Percentiles rank a stretch among this genome's conserved stretches.
Conservation (phyloP, 2,888 invertebrate genomes). For the Macrophya annulata region DNA sequence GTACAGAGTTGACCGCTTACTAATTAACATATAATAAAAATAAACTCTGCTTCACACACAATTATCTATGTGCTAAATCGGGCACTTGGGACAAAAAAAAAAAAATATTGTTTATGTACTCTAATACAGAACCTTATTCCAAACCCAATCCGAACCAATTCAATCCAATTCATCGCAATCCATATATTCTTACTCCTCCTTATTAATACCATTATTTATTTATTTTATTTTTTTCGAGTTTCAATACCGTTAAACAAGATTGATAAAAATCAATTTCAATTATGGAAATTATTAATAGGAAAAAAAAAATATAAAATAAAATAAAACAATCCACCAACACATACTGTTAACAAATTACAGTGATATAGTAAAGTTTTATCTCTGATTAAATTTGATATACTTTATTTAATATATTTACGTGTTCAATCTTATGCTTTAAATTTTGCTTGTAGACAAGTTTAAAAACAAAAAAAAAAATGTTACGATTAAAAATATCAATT, state of each 20-base stretch:
- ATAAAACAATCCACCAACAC: background rate
- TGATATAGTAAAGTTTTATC: background rate
- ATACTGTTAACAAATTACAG: background rate
- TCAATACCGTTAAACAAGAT: background rate
- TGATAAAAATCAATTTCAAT: background rate
- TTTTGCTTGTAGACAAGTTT: background rate
- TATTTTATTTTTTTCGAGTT: background rate
- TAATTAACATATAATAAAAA: background rate
- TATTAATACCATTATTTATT: background rate
- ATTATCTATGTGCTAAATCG: background rate
- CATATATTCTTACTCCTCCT: background rate
- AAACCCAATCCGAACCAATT: background rate
- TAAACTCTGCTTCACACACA: constrained; percentile 14
- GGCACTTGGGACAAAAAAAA: background rate
- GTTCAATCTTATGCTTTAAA: background rate
- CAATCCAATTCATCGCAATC: background rate
- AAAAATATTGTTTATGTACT: background rate
- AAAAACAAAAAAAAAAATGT: background rate
- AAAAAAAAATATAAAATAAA: background rate
- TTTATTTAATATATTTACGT: background rate
- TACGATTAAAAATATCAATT: background rate
- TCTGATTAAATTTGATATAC: background rate
- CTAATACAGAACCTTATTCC: background rate
- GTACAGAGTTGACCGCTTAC: background rate
- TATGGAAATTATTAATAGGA: background rate